Conservation (phyloP, 2,888 invertebrate species). For the Harpagoxenus sublaevis region DNA sequence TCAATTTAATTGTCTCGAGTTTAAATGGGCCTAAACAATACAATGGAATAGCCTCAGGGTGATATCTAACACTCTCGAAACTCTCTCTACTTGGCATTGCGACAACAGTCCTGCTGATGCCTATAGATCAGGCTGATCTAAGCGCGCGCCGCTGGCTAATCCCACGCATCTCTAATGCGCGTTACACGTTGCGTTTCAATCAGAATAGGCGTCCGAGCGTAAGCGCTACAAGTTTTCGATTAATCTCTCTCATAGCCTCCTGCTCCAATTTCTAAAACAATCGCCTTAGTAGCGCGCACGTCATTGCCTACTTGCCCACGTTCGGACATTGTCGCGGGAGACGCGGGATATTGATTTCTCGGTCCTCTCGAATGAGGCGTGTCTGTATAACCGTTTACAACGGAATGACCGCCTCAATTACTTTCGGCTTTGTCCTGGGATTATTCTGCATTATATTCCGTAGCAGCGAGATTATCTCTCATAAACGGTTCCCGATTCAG, state of each 20-base stretch:
- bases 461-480: slow-evolving; percentile 23
- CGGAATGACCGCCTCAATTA: slow-evolving; percentile 19
- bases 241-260: slow-evolving; percentile 49
- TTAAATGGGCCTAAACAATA: background rate
- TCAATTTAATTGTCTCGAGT: background rate
- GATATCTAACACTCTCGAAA: background rate
- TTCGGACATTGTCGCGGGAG: slow-evolving; percentile 57
- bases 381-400: slow-evolving; percentile 19
- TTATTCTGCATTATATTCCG: background rate
- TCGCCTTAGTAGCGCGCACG: slow-evolving; percentile 65
- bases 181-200: slow-evolving; percentile 17
- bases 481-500: slow-evolving; percentile 20
- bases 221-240: slow-evolving; percentile 61
- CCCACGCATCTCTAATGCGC: background rate
- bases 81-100: background rate
- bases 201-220: slow-evolving; percentile 20
- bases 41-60: background rate
- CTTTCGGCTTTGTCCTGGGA: slow-evolving; percentile 3
- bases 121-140: background rate
- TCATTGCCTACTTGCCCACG: slow-evolving; percentile 62
- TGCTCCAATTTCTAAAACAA: slow-evolving; percentile 60
- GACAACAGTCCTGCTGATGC: slow-evolving; percentile 1
- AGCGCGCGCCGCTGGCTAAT: background rate
- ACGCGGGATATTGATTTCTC: slow-evolving; percentile 70
- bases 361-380: slow-evolving; percentile 45